Base-by-base conservation (phyloP, 2,113 vertebrate species). In the Calyptommatus sinebrachiatus region DNA sequence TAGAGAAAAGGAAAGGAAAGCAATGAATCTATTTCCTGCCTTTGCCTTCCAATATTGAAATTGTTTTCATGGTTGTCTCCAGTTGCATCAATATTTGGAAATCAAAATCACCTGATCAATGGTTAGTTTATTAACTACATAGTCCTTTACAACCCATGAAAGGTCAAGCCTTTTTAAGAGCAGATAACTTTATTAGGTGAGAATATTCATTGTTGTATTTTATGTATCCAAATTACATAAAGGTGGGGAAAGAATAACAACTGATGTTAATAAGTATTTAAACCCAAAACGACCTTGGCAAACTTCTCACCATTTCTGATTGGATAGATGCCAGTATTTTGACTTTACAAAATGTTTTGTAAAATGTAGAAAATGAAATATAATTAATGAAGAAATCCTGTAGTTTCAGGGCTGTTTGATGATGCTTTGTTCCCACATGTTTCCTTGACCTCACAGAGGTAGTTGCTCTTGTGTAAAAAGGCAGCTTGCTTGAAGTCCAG, bases 301-400 rank as follows among this genome's bases (percentile, higher is more conserved):
- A 77, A 76, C 29, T 12, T 12, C 29, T n/a, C 45, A 16, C 61
- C 80, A 76, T 67, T 81, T 69, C 50, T 81, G 53, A 82, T 71
- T 89, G 87, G 87, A 86, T 63, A 83, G 75, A 84, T 91, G 88
- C 88, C 82, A 92, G 83, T 90, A 82, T 91, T 93, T 89, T 89
- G 90, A 92, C 90, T 94, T 77, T 85, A 92, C 87, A 90, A 78
- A 89, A 89, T 90, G 83, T 91, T 89, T 88, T 92, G 73, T 85
- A 84, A 86, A 90, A 89, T 70, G 74, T 63, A 89, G 82, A 88
- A 88, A 91, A 88, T 86, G 46, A 87, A 89, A 87, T 72, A 85
- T 67, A 60, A 76, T 84, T 88, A 90, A 85, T 31, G 35, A 62
- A 88, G 89, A 77, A 91, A 85, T 83, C 91, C 83, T 85, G 89